Evolutionary conservation across 2,888 invertebrate species (phyloP).

Genomic region (Cylindroiulus punctatus): DNA sequence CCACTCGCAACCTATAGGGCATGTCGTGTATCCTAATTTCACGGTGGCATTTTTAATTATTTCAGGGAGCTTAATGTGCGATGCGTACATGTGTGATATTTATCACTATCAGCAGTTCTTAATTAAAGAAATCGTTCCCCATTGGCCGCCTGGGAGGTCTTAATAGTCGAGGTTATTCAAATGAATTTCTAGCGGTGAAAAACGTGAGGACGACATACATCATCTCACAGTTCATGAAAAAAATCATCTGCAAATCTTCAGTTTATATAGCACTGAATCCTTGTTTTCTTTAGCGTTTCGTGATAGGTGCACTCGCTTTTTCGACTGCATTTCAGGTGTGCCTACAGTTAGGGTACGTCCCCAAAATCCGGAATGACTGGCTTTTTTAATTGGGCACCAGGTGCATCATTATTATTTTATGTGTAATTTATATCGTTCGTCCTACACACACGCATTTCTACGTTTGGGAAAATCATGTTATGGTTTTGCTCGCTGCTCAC

Average conservation of each 20-base stretch:
- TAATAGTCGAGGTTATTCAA: constrained; percentile 21
- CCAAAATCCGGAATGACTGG: not conserved
- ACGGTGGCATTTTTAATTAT: constrained; percentile 47
- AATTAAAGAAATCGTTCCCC: constrained; percentile 41
- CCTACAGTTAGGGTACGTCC: not conserved
- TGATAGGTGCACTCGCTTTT: not conserved
- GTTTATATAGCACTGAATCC: not conserved
- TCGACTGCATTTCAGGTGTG: not conserved
- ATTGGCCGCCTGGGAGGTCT: constrained; percentile 33
- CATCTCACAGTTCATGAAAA: not conserved
- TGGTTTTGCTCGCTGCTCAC: not conserved
- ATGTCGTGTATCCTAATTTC: constrained; percentile 38
- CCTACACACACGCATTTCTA: not conserved
- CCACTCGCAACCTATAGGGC: not conserved
- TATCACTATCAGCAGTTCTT: constrained; percentile 43
- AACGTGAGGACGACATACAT: constrained; percentile 8
- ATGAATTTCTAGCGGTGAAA: not conserved
- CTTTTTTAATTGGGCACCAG: constrained; percentile 36
- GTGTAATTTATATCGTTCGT: not conserved
- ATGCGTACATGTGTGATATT: not conserved
- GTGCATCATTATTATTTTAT: constrained; percentile 35
- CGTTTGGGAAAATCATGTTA: not conserved
- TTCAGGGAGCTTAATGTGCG: not conserved
- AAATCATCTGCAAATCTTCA: not conserved
- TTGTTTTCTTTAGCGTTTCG: not conserved